Evolutionary conservation across 1,140 invertebrate genomes (phyloP).

Genomic region (Hylaeus anthracinus): DNA sequence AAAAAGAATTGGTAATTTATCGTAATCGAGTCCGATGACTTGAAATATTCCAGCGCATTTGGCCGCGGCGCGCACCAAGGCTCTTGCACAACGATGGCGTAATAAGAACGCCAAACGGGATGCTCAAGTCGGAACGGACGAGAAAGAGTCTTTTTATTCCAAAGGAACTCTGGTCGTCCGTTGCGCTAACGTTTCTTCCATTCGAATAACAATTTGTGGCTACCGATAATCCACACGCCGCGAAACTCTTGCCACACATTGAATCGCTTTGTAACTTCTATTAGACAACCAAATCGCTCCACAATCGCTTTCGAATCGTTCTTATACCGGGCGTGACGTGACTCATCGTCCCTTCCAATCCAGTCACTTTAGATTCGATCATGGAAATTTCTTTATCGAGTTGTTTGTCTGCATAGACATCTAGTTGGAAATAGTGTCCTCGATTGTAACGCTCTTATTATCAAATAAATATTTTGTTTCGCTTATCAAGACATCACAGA

Average conservation of each 20-base stretch:
- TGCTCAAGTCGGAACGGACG: background rate
- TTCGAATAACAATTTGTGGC: background rate
- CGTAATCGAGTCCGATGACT: conserved; percentile 54
- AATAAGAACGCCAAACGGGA: conserved; percentile 3
- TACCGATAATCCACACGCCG: background rate
- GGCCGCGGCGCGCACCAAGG: conserved; percentile 1
- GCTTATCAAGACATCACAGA: too few relatives aligned
- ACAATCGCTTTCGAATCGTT: background rate
- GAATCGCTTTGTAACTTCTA: background rate
- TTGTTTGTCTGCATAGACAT: too few relatives aligned
- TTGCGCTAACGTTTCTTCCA: too few relatives aligned
- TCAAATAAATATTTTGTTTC: too few relatives aligned
- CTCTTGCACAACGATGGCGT: conserved; percentile 15
- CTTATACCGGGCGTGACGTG: background rate
- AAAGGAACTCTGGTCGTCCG: too few relatives aligned
- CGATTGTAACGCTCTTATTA: too few relatives aligned
- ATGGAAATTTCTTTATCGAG: too few relatives aligned
- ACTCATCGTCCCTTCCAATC: too few relatives aligned
- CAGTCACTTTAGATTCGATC: too few relatives aligned
- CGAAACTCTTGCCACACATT: background rate
- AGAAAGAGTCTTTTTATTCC: background rate
- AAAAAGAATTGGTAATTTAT: conserved; percentile 62
- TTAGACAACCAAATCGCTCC: background rate
- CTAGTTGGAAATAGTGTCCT: too few relatives aligned
- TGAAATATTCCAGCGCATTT: conserved; percentile 54